These are phyloP conservation scores for Rhizomys pruinosus DNA, from an alignment of 2,113 vertebrate genomes.

Conservation along the genomic window DNA sequence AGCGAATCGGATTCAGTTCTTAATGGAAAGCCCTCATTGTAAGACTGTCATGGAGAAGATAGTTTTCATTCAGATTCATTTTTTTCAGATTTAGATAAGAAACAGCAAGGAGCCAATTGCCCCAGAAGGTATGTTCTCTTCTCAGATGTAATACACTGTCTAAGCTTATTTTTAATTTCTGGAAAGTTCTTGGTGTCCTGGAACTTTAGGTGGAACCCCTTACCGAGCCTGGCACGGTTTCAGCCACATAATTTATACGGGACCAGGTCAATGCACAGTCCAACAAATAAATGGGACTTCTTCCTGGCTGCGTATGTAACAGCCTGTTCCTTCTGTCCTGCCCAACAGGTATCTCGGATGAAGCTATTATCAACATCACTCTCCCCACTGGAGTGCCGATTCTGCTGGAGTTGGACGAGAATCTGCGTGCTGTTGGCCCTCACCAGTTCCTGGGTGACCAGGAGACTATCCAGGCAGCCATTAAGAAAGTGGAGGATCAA, in stretches of 20 bases:
- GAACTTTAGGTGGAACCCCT: neutral
- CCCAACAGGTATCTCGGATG: slow-evolving; percentile 93
- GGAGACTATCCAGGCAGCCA: slow-evolving; percentile 94
- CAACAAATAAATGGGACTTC: neutral
- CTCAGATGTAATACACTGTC: neutral
- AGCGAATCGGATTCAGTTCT: neutral
- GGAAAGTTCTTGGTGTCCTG: neutral
- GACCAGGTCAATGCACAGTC: neutral
- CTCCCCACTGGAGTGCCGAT: slow-evolving; percentile 96
- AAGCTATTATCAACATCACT: slow-evolving; percentile 93
- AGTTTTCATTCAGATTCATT: neutral
- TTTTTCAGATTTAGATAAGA: neutral
- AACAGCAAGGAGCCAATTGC: neutral
- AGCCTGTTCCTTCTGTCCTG: slow-evolving; percentile 15
- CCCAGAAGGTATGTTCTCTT: neutral
- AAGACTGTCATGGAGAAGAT: neutral
- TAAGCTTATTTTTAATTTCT: neutral
- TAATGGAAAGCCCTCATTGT: slow-evolving; percentile 15
- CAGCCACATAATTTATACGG: neutral
- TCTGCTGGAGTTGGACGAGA: slow-evolving; percentile 94
- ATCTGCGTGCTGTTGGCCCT: slow-evolving; percentile 90
- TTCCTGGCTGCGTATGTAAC: slow-evolving; percentile 7
- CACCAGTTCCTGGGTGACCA: slow-evolving; percentile 95
- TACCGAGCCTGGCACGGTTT: neutral
- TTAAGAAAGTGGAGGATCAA: slow-evolving; percentile 98